These are phyloP conservation scores for Stratiolaelaps scimitus DNA, from an alignment of 1,140 invertebrate species.

Conservation along the genomic window DNA sequence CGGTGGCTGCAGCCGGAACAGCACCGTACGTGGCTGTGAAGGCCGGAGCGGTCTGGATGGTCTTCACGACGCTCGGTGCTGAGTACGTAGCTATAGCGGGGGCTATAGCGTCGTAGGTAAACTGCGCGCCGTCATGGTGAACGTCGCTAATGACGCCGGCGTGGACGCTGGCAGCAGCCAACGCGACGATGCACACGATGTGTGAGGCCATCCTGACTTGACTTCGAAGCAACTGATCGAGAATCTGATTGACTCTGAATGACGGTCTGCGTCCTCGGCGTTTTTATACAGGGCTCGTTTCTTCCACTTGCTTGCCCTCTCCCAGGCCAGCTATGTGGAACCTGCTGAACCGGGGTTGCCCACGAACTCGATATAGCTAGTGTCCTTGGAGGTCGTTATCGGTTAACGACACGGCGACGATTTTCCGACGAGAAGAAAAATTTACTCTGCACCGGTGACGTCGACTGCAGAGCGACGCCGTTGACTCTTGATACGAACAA, in stretches of 20 bases:
- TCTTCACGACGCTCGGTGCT: no score
- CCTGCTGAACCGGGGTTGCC: not conserved
- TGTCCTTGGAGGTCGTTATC: conserved; percentile 9
- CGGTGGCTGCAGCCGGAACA: not conserved
- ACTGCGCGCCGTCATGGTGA: not conserved
- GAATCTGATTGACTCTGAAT: not conserved
- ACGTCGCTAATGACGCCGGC: not conserved
- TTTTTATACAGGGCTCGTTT: not conserved
- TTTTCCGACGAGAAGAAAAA: no score
- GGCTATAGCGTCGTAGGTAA: not conserved
- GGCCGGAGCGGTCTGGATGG: no score
- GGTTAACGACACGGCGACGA: conserved; percentile 2
- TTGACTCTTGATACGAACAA: no score
- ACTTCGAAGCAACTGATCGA: not conserved
- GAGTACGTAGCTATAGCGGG: no score
- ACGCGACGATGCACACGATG: not conserved
- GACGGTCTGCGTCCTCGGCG: not conserved
- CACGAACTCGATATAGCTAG: not conserved
- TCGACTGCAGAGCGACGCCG: no score
- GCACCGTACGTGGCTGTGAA: no score
- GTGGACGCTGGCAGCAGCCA: not conserved
- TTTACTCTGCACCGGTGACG: no score
- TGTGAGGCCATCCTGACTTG: conserved; percentile 14
- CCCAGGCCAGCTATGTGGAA: not conserved
- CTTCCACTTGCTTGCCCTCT: not conserved